These are phyloP conservation scores for Embiotoca jacksoni DNA, from an alignment of 2,113 vertebrate species.

Conservation along the genomic window DNA sequence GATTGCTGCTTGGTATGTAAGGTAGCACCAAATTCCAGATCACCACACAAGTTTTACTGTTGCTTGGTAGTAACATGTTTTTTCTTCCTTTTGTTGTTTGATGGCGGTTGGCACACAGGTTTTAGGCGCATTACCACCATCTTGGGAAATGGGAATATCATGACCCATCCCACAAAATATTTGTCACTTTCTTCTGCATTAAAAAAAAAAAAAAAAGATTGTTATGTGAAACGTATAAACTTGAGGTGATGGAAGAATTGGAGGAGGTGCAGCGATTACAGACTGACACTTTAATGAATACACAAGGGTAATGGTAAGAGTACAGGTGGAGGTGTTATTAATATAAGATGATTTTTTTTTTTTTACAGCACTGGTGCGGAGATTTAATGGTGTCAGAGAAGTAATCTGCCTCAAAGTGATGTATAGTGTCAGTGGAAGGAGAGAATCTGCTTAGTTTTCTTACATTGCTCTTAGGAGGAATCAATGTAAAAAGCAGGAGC, in stretches of 20 bases:
- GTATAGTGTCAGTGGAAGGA: neutral
- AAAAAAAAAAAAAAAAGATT: too few species aligned
- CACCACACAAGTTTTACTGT: too few species aligned
- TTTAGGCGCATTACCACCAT: too few species aligned
- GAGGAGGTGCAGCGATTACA: neutral
- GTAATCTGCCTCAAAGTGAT: neutral
- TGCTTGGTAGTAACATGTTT: too few species aligned
- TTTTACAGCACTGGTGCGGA: neutral
- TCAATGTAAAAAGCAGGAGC: constrained; percentile 20
- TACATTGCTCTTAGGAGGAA: constrained; percentile 27
- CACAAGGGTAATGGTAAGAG: neutral
- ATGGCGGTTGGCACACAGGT: too few species aligned
- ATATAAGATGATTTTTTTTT: constrained; percentile 1
- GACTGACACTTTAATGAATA: constrained; percentile 20
- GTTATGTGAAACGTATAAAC: neutral
- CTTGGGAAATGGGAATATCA: too few species aligned
- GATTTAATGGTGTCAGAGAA: constrained; percentile 1
- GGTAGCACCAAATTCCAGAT: too few species aligned
- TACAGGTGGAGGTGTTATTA: neutral
- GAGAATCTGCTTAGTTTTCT: constrained; percentile 1
- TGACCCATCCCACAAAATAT: too few species aligned
- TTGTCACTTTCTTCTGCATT: too few species aligned
- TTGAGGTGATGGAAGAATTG: neutral
- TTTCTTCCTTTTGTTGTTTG: too few species aligned
- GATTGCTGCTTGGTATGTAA: too few species aligned